Conservation (phyloP, 2,113 vertebrate genomes). For the Istiophorus platypterus region DNA sequence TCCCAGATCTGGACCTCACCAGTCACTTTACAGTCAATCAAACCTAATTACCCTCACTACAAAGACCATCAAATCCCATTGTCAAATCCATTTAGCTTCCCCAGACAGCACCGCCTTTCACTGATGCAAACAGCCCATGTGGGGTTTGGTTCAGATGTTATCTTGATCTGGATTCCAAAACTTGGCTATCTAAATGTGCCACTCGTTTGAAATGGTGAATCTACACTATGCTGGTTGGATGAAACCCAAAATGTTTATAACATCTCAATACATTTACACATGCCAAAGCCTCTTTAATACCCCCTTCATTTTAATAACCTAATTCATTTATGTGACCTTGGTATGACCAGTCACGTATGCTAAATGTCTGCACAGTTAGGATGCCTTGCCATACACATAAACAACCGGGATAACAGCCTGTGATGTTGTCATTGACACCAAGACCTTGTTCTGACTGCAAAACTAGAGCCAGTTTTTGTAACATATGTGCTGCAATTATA, state of each 20-base stretch:
- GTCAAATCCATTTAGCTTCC: slow-evolving; percentile 78
- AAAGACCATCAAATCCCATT: slow-evolving; percentile 75
- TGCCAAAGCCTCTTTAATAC: slow-evolving; percentile 1
- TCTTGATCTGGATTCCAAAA: slow-evolving; percentile 67
- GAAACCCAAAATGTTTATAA: slow-evolving; percentile 32
- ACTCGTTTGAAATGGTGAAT: slow-evolving; percentile 35
- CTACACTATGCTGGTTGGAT: slow-evolving; percentile 28
- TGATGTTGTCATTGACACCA: slow-evolving; percentile 2
- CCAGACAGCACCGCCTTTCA: slow-evolving; percentile 62
- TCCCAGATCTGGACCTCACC: slow-evolving; percentile 76
- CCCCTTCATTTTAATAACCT: slow-evolving; percentile 30
- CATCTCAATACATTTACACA: background rate
- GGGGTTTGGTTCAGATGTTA: slow-evolving; percentile 73
- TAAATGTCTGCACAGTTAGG: slow-evolving; percentile 5
- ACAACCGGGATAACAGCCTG: slow-evolving; percentile 9
- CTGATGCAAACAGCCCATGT: slow-evolving; percentile 71
- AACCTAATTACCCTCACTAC: slow-evolving; percentile 81
- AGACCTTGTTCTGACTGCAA: too few relatives aligned
- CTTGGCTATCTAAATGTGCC: slow-evolving; percentile 45
- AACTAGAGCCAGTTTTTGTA: too few relatives aligned
- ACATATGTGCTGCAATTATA: background rate
- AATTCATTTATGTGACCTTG: slow-evolving; percentile 15
- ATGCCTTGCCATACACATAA: background rate
- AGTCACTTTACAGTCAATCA: slow-evolving; percentile 83
- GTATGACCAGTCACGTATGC: slow-evolving; percentile 12